Conservation (phyloP, 2,113 vertebrate species). For the Tringa solitaria region DNA sequence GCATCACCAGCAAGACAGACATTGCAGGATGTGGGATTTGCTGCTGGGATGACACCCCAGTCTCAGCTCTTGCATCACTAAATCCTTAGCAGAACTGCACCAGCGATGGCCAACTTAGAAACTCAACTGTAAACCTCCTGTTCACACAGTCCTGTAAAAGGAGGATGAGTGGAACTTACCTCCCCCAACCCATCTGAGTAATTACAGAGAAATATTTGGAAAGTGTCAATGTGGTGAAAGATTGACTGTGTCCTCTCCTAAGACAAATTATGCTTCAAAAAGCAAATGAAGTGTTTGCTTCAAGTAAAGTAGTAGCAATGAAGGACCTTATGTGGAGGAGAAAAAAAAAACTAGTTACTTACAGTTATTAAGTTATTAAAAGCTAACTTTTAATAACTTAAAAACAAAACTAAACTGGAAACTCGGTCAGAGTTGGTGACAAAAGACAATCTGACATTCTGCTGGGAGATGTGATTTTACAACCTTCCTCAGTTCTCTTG, state of each 20-base stretch:
- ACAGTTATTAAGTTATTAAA: neutral
- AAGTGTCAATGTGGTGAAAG: neutral
- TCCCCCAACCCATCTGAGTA: neutral
- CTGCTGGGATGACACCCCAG: slow-evolving; percentile 64
- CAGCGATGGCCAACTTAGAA: slow-evolving; percentile 56
- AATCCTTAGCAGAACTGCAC: slow-evolving; percentile 72
- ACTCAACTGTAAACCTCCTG: slow-evolving; percentile 49
- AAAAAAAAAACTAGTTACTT: neutral
- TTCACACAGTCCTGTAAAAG: neutral
- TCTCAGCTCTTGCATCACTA: slow-evolving; percentile 65
- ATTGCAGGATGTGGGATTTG: slow-evolving; percentile 69
- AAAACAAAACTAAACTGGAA: neutral
- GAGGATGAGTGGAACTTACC: neutral
- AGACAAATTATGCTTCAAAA: neutral
- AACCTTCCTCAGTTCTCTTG: neutral
- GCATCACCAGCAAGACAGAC: slow-evolving; percentile 1
- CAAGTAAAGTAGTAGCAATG: neutral
- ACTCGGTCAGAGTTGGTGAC: neutral
- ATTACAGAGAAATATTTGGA: neutral
- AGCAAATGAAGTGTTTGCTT: neutral
- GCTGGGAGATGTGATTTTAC: neutral
- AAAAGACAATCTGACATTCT: neutral
- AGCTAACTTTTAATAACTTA: neutral
- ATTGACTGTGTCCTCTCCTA: neutral
- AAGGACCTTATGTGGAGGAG: neutral